Conservation (phyloP, 1,140 invertebrate genomes). For the Trichonephila inaurata region DNA sequence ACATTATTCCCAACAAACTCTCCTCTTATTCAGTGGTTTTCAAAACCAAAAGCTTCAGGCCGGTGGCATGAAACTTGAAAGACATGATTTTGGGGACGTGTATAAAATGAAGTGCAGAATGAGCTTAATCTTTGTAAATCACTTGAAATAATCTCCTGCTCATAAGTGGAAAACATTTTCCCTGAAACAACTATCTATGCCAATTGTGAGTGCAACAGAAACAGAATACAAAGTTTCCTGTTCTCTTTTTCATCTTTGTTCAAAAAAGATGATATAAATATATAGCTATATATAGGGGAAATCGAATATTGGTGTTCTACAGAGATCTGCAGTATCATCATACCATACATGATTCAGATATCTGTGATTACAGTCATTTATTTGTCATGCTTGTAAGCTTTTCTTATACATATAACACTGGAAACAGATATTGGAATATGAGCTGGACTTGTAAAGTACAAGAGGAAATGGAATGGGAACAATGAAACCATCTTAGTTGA, state of each 20-base stretch:
- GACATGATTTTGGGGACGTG: conserved; percentile 71
- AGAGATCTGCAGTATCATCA: conserved; percentile 76
- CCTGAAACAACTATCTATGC: conserved; percentile 61
- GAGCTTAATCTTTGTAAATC: conserved; percentile 77
- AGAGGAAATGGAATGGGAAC: conserved; percentile 74
- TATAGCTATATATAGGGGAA: conserved; percentile 75
- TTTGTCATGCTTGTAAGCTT: conserved; percentile 66
- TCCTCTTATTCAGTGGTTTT: conserved; percentile 75
- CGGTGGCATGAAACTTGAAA: conserved; percentile 75
- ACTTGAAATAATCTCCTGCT: conserved; percentile 76
- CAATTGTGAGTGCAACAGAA: conserved; percentile 69
- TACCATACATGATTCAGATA: conserved; percentile 75
- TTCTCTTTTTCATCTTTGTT: conserved; percentile 75
- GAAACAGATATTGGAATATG: conserved; percentile 64
- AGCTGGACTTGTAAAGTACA: conserved; percentile 74
- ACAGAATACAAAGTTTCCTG: conserved; percentile 69
- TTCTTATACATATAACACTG: conserved; percentile 67
- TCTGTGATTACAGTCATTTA: conserved; percentile 75
- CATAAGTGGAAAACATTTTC: conserved; percentile 74
- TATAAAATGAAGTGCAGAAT: conserved; percentile 75
- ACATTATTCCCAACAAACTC: conserved; percentile 67
- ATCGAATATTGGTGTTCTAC: conserved; percentile 76
- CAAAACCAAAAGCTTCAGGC: conserved; percentile 74
- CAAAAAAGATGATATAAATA: conserved; percentile 75
- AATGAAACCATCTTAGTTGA: conserved; percentile 75